Conservation (phyloP, 2,888 invertebrate species). For the Cheilosia impressa region DNA sequence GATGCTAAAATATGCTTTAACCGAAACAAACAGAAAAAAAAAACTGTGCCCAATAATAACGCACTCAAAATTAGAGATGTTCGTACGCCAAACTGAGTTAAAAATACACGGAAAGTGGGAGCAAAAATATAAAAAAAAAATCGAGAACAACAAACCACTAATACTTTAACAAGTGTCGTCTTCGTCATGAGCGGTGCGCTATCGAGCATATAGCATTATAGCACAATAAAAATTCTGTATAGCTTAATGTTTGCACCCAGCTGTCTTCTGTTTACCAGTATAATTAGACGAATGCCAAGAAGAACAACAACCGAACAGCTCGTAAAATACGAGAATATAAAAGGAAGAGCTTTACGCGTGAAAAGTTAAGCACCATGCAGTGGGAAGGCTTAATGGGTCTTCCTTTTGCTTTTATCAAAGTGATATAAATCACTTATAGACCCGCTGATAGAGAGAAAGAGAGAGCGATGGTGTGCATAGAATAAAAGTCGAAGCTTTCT, state of each 20-base stretch:
- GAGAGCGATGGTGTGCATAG: neutral
- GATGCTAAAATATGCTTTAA: conserved; percentile 9
- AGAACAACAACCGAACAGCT: neutral
- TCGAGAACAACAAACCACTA: conserved; percentile 13
- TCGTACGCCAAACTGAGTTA: conserved; percentile 30
- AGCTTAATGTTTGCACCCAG: conserved; percentile 48
- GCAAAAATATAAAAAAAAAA: neutral
- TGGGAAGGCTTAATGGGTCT: conserved; percentile 11
- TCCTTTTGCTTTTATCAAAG: conserved; percentile 24
- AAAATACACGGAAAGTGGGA: conserved; percentile 29
- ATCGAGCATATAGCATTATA: conserved; percentile 5
- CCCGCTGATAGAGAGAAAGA: neutral
- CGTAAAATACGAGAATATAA: conserved; percentile 18
- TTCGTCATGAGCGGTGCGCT: neutral
- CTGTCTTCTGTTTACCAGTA: conserved; percentile 60
- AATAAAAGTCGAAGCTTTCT: neutral
- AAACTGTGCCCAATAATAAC: conserved; percentile 1
- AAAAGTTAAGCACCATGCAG: conserved; percentile 18
- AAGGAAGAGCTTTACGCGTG: conserved; percentile 13
- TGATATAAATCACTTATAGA: conserved; percentile 29
- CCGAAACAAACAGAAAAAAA: neutral
- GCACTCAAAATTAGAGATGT: conserved; percentile 8
- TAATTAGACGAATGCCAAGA: conserved; percentile 21
- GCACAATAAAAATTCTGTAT: conserved; percentile 6
- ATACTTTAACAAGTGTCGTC: conserved; percentile 31